These are phyloP conservation scores for Thunnus maccoyii DNA, from an alignment of 2,113 vertebrate genomes.

Conservation along the genomic window DNA sequence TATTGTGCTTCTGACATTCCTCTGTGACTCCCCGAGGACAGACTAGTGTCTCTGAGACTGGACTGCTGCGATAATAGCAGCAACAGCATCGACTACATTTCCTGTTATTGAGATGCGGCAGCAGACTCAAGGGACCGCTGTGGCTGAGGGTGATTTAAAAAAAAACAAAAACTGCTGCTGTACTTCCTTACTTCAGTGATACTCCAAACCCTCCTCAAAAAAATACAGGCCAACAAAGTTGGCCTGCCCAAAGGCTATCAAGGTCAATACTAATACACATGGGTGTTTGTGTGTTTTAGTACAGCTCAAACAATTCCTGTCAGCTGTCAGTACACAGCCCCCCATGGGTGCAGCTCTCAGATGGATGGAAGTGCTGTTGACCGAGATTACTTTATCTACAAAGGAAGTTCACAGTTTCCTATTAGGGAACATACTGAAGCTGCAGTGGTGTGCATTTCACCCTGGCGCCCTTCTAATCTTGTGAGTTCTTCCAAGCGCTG, in stretches of 20 bases:
- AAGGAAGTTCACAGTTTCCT: slow-evolving; percentile 20
- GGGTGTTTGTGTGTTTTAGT: background rate
- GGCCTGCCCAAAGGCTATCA: background rate
- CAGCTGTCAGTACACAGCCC: background rate
- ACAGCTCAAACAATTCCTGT: slow-evolving; percentile 13
- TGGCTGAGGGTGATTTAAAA: background rate
- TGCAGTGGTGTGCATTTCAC: background rate
- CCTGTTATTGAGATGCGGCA: slow-evolving; percentile 76
- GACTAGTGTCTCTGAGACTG: slow-evolving; percentile 47
- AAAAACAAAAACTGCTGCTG: slow-evolving; percentile 11
- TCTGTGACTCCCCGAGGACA: slow-evolving; percentile 60
- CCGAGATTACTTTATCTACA: background rate
- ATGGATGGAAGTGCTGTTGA: background rate
- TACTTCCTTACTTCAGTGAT: slow-evolving; percentile 12
- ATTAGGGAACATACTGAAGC: background rate
- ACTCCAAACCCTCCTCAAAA: background rate
- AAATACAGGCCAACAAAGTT: background rate
- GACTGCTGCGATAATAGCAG: slow-evolving; percentile 49
- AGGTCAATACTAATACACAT: background rate
- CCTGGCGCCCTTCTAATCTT: background rate
- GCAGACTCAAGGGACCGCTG: slow-evolving; percentile 31
- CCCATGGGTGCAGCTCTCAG: background rate
- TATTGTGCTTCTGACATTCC: slow-evolving; percentile 68
- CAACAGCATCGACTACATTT: slow-evolving; percentile 64
- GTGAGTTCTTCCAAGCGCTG: background rate